Evolutionary conservation across 2,888 invertebrate species (phyloP).

Genomic region (Caenorhabditis sp.): DNA sequence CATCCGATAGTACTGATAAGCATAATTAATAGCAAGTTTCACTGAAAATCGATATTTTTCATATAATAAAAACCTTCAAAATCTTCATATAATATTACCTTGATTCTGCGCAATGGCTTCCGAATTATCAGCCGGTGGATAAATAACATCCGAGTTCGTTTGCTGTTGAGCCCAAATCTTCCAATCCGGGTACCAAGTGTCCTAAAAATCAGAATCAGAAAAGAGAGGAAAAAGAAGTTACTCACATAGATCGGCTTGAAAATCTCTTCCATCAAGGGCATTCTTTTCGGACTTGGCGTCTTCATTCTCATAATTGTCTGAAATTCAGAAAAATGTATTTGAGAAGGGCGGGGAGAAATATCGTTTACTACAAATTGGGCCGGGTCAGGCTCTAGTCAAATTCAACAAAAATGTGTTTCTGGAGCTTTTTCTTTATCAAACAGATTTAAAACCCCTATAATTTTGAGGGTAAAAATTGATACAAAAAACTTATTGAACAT

Average conservation of each 20-base stretch:
- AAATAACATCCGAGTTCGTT: not conserved
- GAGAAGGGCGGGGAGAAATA: too few species aligned
- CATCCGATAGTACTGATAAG: slow-evolving; percentile 38
- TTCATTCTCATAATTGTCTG: slow-evolving; percentile 28
- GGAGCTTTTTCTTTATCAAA: too few species aligned
- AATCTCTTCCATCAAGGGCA: slow-evolving; percentile 8
- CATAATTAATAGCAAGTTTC: slow-evolving; percentile 17
- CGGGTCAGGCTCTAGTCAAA: too few species aligned
- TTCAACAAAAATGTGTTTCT: too few species aligned
- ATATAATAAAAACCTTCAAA: not conserved
- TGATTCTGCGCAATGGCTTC: not conserved
- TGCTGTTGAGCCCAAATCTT: slow-evolving; percentile 7
- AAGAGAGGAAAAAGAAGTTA: not conserved
- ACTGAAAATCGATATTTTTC: slow-evolving; percentile 7
- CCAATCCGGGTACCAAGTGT: slow-evolving; percentile 20
- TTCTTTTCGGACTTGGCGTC: slow-evolving; percentile 3
- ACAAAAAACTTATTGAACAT: too few species aligned
- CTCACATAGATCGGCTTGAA: slow-evolving; percentile 29
- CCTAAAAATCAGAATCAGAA: not conserved
- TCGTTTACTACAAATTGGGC: too few species aligned
- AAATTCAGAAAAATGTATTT: too few species aligned
- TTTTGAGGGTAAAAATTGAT: too few species aligned
- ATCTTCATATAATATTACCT: not conserved
- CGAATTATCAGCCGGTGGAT: not conserved
- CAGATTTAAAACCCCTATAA: too few species aligned